phyloP scores from a whole-genome alignment of 2,113 vertebrate genomes.

The Sisor rabdophorus region DNA sequence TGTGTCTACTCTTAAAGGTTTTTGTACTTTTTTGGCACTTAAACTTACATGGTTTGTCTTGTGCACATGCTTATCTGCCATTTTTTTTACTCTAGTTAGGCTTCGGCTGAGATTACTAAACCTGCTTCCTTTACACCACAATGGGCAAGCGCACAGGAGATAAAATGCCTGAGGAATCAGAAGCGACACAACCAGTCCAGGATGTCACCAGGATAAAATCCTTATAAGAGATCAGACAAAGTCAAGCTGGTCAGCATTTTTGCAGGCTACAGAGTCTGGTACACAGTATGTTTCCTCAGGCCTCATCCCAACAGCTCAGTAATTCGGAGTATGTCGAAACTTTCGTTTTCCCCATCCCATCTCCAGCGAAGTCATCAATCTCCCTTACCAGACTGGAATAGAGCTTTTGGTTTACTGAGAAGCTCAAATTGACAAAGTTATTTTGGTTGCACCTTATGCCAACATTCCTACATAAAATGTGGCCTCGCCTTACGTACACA shows the following conservation, averaged over 20 bases:
- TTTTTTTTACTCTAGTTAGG: conserved; percentile 26
- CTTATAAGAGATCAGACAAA: conserved; percentile 8
- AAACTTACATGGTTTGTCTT: conserved; percentile 5
- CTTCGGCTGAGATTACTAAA: conserved; percentile 36
- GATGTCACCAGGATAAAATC: conserved; percentile 41
- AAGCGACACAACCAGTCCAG: conserved; percentile 32
- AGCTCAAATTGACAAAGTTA: conserved; percentile 43
- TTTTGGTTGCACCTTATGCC: conserved; percentile 38
- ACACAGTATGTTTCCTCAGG: conserved; percentile 42
- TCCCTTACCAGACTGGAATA: conserved; percentile 40
- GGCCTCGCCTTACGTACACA: conserved; percentile 38
- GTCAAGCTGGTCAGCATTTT: conserved; percentile 45
- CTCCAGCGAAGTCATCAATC: conserved; percentile 48
- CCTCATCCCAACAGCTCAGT: conserved; percentile 39
- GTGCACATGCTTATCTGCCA: conserved; percentile 32
- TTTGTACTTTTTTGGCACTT: background rate
- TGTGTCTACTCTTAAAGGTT: conserved; percentile 2
- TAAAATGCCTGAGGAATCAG: conserved; percentile 39
- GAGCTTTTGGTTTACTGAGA: conserved; percentile 43
- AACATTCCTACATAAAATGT: conserved; percentile 32
- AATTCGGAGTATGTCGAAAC: conserved; percentile 41
- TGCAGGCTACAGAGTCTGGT: conserved; percentile 33
- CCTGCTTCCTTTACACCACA: conserved; percentile 44
- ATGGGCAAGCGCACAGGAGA: conserved; percentile 53
- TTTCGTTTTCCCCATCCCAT: conserved; percentile 5